phyloP scores from a whole-genome alignment of 2,797 vertebrate species.

The Thripadectes ignobilis region DNA sequence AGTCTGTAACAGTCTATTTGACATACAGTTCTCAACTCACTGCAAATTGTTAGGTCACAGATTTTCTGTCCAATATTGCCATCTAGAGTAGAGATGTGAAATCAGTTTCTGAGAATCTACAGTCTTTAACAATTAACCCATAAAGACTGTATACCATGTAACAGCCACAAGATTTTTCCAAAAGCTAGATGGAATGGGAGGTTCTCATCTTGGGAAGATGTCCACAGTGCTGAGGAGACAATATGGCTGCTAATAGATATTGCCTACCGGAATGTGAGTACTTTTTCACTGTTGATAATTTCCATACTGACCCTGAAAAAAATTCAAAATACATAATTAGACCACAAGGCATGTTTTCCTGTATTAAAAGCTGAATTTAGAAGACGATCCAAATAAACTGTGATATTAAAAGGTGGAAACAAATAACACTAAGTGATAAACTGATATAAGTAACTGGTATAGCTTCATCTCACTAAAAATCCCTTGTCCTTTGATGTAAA shows the following conservation, averaged over 20 bases:
- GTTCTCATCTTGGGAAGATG: slow-evolving; percentile 73
- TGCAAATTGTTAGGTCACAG: slow-evolving; percentile 62
- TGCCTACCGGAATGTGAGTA: slow-evolving; percentile 78
- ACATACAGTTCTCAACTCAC: slow-evolving; percentile 70
- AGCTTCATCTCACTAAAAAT: not conserved
- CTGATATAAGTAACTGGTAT: not conserved
- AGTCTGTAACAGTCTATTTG: slow-evolving; percentile 77
- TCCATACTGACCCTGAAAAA: slow-evolving; percentile 93
- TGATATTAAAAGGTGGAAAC: not conserved
- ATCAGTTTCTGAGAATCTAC: slow-evolving; percentile 67
- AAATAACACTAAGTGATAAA: not conserved
- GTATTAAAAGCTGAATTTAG: not conserved
- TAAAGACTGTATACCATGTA: slow-evolving; percentile 69
- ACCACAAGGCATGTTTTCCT: not conserved
- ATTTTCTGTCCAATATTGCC: slow-evolving; percentile 85
- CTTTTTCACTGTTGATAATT: slow-evolving; percentile 96
- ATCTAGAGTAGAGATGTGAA: slow-evolving; percentile 82
- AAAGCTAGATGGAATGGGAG: slow-evolving; percentile 78
- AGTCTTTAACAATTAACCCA: slow-evolving; percentile 74
- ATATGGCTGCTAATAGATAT: slow-evolving; percentile 73
- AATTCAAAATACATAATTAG: slow-evolving; percentile 50
- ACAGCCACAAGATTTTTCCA: slow-evolving; percentile 77
- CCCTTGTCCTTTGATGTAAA: not conserved
- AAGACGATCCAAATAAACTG: not conserved
- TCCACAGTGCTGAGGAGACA: slow-evolving; percentile 78